phyloP scores from a whole-genome alignment of 2,888 invertebrate species.

The Agrotis clavis region DNA sequence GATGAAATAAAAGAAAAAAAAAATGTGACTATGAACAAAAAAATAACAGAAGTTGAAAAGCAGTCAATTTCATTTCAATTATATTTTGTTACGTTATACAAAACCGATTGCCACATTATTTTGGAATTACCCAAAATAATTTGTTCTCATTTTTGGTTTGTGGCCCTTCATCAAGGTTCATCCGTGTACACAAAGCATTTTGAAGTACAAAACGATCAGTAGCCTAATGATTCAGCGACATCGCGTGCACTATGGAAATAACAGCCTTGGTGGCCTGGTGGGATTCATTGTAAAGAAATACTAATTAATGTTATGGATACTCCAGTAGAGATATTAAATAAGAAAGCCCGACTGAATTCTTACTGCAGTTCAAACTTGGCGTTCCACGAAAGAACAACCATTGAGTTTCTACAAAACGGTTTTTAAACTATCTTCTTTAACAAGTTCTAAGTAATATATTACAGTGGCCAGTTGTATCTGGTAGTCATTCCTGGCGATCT shows the following conservation, averaged over 20 bases:
- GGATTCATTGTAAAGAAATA: background rate
- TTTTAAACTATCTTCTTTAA: background rate
- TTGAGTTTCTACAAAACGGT: background rate
- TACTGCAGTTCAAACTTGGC: background rate
- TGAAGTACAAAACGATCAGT: background rate
- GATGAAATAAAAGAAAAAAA: no score
- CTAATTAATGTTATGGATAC: background rate
- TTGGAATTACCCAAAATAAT: background rate
- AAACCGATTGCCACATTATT: background rate
- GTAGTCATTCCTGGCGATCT: constrained; percentile 84
- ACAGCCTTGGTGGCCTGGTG: background rate
- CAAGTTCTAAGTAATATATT: constrained; percentile 35
- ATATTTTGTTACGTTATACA: constrained; percentile 31
- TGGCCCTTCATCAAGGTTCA: constrained; percentile 19
- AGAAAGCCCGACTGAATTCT: background rate
- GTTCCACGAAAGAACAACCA: background rate
- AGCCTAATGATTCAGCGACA: background rate
- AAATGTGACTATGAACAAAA: no score
- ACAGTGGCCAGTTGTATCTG: constrained; percentile 83
- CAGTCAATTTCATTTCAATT: background rate
- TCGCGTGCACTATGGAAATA: constrained; percentile 15
- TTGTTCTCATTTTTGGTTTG: constrained; percentile 15
- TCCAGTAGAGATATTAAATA: background rate
- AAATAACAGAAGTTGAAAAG: background rate
- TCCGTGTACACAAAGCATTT: constrained; percentile 6